These are phyloP conservation scores for Synergus itoensis DNA, from an alignment of 2,888 invertebrate genomes.

Conservation along the genomic window DNA sequence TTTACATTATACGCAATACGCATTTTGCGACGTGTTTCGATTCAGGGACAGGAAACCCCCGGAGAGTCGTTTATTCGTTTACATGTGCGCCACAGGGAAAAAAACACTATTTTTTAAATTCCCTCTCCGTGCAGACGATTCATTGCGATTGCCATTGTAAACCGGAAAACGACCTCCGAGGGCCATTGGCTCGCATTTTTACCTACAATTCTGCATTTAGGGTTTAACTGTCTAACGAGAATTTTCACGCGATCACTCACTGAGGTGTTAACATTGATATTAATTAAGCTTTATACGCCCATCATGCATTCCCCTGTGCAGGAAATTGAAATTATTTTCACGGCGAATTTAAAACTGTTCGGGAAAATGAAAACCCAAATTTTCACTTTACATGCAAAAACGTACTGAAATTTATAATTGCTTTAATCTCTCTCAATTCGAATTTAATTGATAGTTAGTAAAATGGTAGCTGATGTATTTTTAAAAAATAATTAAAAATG, in stretches of 20 bases:
- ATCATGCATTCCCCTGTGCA: background rate
- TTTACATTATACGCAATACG: constrained; percentile 15
- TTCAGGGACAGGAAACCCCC: constrained; percentile 50
- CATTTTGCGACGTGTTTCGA: constrained; percentile 25
- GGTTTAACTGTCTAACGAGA: constrained; percentile 24
- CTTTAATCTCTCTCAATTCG: background rate
- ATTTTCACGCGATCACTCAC: constrained; percentile 12
- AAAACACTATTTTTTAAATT: constrained; percentile 41
- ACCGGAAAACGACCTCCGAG: constrained; percentile 52
- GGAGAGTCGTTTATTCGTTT: constrained; percentile 55
- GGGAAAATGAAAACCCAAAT: background rate
- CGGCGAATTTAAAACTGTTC: background rate
- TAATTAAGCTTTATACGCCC: constrained; percentile 10
- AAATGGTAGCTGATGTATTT: background rate
- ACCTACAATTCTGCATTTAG: constrained; percentile 19
- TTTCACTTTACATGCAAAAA: background rate
- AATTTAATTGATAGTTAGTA: background rate
- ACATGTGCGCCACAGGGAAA: constrained; percentile 54
- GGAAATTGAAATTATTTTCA: background rate
- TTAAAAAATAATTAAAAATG: too few species aligned
- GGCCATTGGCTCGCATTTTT: constrained; percentile 19
- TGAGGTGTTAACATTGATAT: constrained; percentile 31
- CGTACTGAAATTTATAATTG: background rate
- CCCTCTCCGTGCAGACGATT: constrained; percentile 49
- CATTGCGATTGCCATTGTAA: constrained; percentile 61